Evolutionary conservation across 2,113 vertebrate species (phyloP), one percentile per base, ranked within the genome.

Genomic region (Nothocercus julius): DNA sequence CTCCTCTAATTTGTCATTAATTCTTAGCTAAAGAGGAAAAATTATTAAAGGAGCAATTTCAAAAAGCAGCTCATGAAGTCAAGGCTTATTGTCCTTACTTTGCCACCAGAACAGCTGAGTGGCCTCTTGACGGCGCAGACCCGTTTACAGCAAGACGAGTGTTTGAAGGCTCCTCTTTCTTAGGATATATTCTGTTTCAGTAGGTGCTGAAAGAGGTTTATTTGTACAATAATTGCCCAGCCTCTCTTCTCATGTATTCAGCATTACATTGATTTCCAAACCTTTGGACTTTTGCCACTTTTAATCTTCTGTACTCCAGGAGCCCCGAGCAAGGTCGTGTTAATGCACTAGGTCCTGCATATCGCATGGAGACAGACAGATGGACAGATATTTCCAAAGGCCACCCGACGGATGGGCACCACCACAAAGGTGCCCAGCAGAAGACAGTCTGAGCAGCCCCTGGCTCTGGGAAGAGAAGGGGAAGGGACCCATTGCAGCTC

Each of bases 261-360:
- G 42, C 17, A 82, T 30, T 72, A 58, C 12, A 6, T 27, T 12
- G 6, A 36, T 69, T 80, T 64, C 73, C 44, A 45, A 77, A 82
- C 28, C 36, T 66, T n/a, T 49, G 45, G 56, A 40, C 22, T 70
- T 85, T 7, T 17, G 45, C 13, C 8, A 8, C 4, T 47, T 84
- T 74, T 30, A 40, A 36, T 56, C 66, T 79, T 21, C 36, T 64
- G 40, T 30, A 22, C 21, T n/a, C 9, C 62, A 68, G 51, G 20
- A 73, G 8, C 25, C 7, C 56, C 25, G 28, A 3, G 17, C 54
- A 69, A 40, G 5, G 28, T 22, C 2, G 4, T 14, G 7, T 0
- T 0, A 56, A 32, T n/a, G 36, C 51, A 11, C 3, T 61, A 49
- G 44, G 47, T 34, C 22, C 63, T 77, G 74, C 82, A 66, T 19